Conservation (phyloP, 2,888 invertebrate genomes). For the Leptopilina syphax region DNA sequence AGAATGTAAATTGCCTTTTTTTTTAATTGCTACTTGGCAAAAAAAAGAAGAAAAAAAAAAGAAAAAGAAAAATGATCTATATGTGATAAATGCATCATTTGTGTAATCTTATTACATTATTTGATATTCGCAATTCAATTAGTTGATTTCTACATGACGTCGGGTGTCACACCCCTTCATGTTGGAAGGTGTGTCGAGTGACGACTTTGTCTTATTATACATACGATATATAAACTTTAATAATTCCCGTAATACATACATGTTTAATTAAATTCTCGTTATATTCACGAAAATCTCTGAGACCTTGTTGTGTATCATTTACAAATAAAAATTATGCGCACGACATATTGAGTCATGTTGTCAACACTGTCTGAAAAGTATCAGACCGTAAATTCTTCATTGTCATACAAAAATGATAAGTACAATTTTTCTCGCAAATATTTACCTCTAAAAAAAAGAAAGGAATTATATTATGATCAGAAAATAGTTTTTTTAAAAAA, state of each 20-base stretch:
- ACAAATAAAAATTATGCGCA: neutral
- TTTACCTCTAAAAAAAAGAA: too few relatives aligned
- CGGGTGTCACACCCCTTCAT: constrained; percentile 45
- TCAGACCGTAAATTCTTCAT: constrained; percentile 5
- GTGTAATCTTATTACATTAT: constrained; percentile 23
- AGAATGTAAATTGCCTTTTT: neutral
- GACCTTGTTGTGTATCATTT: neutral
- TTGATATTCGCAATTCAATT: constrained; percentile 24
- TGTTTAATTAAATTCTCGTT: constrained; percentile 16
- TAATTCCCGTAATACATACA: neutral
- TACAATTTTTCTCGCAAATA: neutral
- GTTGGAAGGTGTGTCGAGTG: constrained; percentile 47
- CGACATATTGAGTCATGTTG: neutral
- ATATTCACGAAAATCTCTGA: neutral
- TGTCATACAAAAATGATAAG: neutral
- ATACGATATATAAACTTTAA: constrained; percentile 9
- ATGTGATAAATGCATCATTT: constrained; percentile 3
- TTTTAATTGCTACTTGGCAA: neutral
- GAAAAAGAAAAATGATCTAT: neutral
- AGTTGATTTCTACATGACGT: constrained; percentile 33
- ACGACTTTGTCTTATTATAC: constrained; percentile 28
- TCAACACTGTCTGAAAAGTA: neutral
- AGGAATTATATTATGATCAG: too few relatives aligned
- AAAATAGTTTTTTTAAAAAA: too few relatives aligned
- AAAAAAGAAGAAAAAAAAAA: neutral